phyloP scores from a whole-genome alignment of 2,888 invertebrate genomes.

The Chrysodeixis includens region DNA sequence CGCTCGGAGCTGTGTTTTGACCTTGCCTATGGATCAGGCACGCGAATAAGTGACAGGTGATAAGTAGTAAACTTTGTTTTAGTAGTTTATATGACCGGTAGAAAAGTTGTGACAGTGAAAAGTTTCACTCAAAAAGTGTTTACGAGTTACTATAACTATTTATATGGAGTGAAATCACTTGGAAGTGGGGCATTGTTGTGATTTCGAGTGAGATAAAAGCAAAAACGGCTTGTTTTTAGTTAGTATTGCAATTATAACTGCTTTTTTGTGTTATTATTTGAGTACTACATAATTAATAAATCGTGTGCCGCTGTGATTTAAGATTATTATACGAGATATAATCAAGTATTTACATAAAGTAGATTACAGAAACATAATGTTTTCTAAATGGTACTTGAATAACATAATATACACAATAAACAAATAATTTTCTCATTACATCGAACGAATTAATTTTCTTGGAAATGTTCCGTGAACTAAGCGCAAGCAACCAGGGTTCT shows the following conservation, averaged over 20 bases:
- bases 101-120: slow-evolving; percentile 83
- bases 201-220: slow-evolving; percentile 26
- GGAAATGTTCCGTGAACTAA: slow-evolving; percentile 44
- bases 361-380: slow-evolving; percentile 22
- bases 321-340: slow-evolving; percentile 12
- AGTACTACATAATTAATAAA: slow-evolving; percentile 13
- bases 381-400: slow-evolving; percentile 33
- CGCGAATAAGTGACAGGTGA: slow-evolving; percentile 74
- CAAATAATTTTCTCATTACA: slow-evolving; percentile 41
- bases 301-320: slow-evolving; percentile 9
- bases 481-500: slow-evolving; percentile 47
- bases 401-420: slow-evolving; percentile 15
- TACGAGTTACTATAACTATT: slow-evolving; percentile 70
- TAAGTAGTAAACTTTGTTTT: slow-evolving; percentile 74
- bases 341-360: slow-evolving; percentile 6
- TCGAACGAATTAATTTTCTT: slow-evolving; percentile 58
- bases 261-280: slow-evolving; percentile 17
- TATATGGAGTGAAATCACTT: slow-evolving; percentile 43
- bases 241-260: slow-evolving; percentile 13
- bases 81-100: slow-evolving; percentile 72
- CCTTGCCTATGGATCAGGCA: slow-evolving; percentile 74
- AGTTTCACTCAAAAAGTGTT: slow-evolving; percentile 82
- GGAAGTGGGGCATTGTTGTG: slow-evolving; percentile 19
- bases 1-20: slow-evolving; percentile 75
- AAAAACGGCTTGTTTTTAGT: slow-evolving; percentile 21